Percentiles rank a stretch among this genome's conserved stretches.
Conservation (phyloP, 2,113 vertebrate genomes). For the Noturus placidus region DNA sequence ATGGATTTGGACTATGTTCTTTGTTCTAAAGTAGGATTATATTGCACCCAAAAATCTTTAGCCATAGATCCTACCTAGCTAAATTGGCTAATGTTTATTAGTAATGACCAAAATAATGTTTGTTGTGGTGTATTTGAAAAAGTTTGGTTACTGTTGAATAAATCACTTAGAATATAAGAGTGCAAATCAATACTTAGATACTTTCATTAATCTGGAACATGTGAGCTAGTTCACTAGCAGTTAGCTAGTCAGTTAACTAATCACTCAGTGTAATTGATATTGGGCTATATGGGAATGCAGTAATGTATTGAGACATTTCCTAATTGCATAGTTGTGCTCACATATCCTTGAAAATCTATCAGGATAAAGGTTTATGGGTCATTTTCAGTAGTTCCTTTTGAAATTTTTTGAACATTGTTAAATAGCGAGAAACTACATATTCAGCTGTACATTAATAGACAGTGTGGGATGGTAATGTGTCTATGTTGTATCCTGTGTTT, state of each 20-base stretch:
- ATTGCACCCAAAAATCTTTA: not conserved
- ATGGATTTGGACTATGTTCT: not conserved
- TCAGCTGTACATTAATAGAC: not conserved
- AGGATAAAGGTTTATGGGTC: not conserved
- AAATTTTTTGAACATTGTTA: not conserved
- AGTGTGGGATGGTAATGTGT: not conserved
- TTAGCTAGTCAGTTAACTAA: not conserved
- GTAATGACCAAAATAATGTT: not conserved
- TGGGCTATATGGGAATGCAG: slow-evolving; percentile 5
- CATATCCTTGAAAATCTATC: not conserved
- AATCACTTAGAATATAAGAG: not conserved
- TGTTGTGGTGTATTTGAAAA: not conserved
- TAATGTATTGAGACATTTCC: not conserved
- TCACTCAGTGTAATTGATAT: not conserved
- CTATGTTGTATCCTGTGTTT: not conserved
- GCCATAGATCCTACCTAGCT: not conserved
- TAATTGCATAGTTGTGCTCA: not conserved
- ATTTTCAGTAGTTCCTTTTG: not conserved
- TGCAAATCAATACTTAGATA: not conserved
- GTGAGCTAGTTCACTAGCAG: not conserved
- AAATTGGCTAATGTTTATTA: not conserved
- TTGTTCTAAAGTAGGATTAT: not conserved
- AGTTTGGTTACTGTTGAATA: not conserved
- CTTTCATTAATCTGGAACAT: not conserved
- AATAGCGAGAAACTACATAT: not conserved